A percentile compares a stretch with the other conserved stretches of the same genome.
Evolutionary conservation across 2,888 invertebrate genomes (phyloP).

Genomic region (Spodoptera littoralis): DNA sequence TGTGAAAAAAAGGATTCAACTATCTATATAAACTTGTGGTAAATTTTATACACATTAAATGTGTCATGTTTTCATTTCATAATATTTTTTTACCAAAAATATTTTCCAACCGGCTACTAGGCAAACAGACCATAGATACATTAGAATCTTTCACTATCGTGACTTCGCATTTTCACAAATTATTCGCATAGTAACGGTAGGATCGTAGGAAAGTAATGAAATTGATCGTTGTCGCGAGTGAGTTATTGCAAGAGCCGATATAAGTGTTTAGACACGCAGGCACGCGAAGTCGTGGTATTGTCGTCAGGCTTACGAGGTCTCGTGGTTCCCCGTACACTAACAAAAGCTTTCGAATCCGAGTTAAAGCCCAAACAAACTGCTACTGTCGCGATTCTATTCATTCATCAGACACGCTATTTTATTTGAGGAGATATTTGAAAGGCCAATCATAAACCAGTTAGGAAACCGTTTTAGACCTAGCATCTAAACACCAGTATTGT

Average conservation of each 20-base stretch:
- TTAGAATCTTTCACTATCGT: too few species aligned
- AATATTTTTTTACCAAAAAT: too few species aligned
- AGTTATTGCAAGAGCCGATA: slow-evolving; percentile 53
- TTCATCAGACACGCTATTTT: slow-evolving; percentile 42
- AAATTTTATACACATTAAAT: too few species aligned
- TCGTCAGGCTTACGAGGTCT: slow-evolving; percentile 38
- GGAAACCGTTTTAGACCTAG: background rate
- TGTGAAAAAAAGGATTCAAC: too few species aligned
- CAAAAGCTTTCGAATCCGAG: slow-evolving; percentile 72
- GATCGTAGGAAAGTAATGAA: background rate
- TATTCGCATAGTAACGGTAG: too few species aligned
- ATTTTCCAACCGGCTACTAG: too few species aligned
- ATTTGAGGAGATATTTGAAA: slow-evolving; percentile 12
- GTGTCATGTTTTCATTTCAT: too few species aligned
- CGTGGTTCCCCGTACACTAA: slow-evolving; percentile 60
- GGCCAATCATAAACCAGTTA: slow-evolving; percentile 4
- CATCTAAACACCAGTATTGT: background rate
- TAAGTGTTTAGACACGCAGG: slow-evolving; percentile 55
- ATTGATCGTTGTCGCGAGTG: slow-evolving; percentile 47
- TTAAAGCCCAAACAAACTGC: slow-evolving; percentile 68
- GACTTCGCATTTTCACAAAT: too few species aligned
- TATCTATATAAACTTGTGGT: too few species aligned
- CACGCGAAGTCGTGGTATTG: slow-evolving; percentile 46
- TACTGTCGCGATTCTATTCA: slow-evolving; percentile 59
- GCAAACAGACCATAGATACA: too few species aligned